A percentile compares a stretch with the other conserved stretches of the same genome.
These are phyloP conservation scores for Dipodomys stephensi DNA, from an alignment of 2,113 vertebrate species.

Conservation along the genomic window DNA sequence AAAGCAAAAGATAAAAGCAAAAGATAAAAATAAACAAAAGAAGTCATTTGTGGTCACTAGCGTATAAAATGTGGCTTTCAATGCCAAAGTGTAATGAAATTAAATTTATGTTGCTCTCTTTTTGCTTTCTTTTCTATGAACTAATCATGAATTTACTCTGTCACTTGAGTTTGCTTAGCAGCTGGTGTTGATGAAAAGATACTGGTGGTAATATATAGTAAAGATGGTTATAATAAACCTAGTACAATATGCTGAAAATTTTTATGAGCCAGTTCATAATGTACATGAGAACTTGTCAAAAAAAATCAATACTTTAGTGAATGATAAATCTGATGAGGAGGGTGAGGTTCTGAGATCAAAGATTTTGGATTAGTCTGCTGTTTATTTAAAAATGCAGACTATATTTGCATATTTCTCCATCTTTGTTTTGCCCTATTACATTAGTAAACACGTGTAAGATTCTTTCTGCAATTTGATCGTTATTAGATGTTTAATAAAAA, in stretches of 20 bases:
- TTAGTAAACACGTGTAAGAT: constrained; percentile 65
- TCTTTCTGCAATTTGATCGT: constrained; percentile 74
- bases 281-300: constrained; percentile 57
- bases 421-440: constrained; percentile 62
- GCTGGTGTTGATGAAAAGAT: constrained; percentile 83
- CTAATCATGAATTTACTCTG: constrained; percentile 82
- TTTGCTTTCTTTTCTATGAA: constrained; percentile 80
- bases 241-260: constrained; percentile 74
- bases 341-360: too few relatives aligned
- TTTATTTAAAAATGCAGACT: background rate
- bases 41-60: constrained; percentile 58
- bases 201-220: constrained; percentile 78
- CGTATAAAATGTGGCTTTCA: constrained; percentile 66
- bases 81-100: constrained; percentile 80
- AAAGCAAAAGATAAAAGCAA: too few relatives aligned
- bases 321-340: background rate
- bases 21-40: too few relatives aligned
- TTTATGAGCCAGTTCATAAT: constrained; percentile 73
- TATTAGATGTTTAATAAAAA: constrained; percentile 82
- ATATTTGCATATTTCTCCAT: constrained; percentile 32
- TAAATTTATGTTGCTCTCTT: constrained; percentile 71
- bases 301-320: constrained; percentile 48
- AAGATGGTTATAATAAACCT: constrained; percentile 51
- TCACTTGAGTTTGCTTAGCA: constrained; percentile 82
- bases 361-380: constrained; percentile 51